Evolutionary conservation across 2,888 invertebrate species (phyloP).

Genomic region (Ceratothoa steindachneri): DNA sequence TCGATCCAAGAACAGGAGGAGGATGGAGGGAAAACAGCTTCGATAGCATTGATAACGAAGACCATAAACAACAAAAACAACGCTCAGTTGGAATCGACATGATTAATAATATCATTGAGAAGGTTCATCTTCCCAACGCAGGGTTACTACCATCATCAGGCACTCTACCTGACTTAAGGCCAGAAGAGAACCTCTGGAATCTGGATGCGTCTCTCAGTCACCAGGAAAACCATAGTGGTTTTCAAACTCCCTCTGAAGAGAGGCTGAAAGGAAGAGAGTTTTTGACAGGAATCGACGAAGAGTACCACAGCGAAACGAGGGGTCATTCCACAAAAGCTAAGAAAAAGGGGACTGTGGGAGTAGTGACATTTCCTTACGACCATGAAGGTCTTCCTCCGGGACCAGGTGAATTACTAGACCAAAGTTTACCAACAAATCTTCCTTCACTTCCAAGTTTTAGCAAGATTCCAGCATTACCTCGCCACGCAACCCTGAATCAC

Average conservation of each 20-base stretch:
- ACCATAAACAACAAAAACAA: neutral
- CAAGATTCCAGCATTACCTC: too few species aligned
- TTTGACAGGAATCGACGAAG: too few species aligned
- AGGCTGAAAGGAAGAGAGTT: neutral
- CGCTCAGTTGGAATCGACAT: conserved; percentile 16
- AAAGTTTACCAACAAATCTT: too few species aligned
- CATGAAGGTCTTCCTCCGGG: conserved; percentile 18
- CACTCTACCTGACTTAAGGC: neutral
- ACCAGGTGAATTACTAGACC: conserved; percentile 12
- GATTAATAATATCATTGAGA: conserved; percentile 32
- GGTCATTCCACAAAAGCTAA: neutral
- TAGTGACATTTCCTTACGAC: conserved; percentile 22
- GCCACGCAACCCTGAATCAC: too few species aligned
- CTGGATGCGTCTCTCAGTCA: neutral
- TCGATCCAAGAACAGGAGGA: neutral
- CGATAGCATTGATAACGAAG: neutral
- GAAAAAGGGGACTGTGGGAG: conserved; percentile 17
- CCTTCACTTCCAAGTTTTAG: too few species aligned
- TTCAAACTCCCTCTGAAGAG: neutral
- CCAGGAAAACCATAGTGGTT: neutral
- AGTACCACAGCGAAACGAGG: too few species aligned
- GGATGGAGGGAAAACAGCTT: neutral
- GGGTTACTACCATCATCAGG: neutral
- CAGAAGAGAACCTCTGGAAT: neutral
- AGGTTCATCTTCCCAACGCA: conserved; percentile 25